Evolutionary conservation across 2,113 vertebrate genomes (phyloP), one percentile per base, ranked within the genome.

Genomic region (Nothobranchius kuhntae): DNA sequence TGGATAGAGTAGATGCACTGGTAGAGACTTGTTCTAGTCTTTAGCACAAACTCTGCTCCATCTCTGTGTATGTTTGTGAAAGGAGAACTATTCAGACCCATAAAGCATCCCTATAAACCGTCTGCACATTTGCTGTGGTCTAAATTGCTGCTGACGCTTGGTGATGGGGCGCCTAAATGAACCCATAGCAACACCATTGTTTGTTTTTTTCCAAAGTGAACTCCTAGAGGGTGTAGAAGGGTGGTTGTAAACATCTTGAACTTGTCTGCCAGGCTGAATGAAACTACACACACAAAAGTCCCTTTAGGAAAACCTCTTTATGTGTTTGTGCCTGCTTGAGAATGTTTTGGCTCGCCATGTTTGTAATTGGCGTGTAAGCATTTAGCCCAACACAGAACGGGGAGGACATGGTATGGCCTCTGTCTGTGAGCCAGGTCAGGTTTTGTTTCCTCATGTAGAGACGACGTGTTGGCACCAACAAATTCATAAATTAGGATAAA

Each of bases 141-240:
- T 72, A 21, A 63, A 50, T 61, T 65, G 71, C 56, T 47, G 63
- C 75, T 75, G 71, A 74, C 73, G 58, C 62, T 48, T 30, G 11
- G 77, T 59, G 66, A 57, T 63, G 15, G 58, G 74, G 61, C 30
- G 47, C 26, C 78, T 62, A 56, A 65, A 73, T 69, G 76, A 82
- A 68, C 61, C 89, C 90, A 71, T 91, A 84, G 87, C 84, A 88
- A 90, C 86, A 44, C 7, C 76, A 86, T 84, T 91, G 89, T 91
- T 89, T 89, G 81, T 87, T 88, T 78, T 86, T 74, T 70, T 73
- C 80, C 81, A 80, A 78, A 76, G 61, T 53, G 21, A 55, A 53
- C 46, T 30, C 30, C 30, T 30, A 7, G 76, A 50, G 47, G 55
- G 63, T 40, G 53, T 44, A 53, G 3, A n/a, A 9, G 73, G 64